phyloP scores from a whole-genome alignment of 2,888 invertebrate genomes.

The Apodemia zela region DNA sequence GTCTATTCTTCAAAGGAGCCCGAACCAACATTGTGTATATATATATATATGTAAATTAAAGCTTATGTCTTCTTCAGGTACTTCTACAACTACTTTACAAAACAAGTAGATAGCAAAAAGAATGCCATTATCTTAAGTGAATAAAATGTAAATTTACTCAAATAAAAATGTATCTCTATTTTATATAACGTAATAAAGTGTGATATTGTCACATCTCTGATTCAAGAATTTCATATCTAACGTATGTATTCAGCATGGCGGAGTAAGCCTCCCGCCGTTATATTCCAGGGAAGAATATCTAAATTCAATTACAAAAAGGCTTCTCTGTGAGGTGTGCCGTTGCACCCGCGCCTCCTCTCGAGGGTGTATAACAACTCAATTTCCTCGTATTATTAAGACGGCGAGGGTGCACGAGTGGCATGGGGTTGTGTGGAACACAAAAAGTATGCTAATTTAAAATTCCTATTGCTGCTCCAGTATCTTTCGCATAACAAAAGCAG shows the following conservation, averaged over 20 bases:
- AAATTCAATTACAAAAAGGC: conserved; percentile 80
- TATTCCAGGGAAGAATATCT: conserved; percentile 74
- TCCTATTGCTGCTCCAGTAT: conserved; percentile 76
- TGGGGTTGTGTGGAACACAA: conserved; percentile 71
- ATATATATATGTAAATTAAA: too few relatives aligned
- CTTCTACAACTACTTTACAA: too few relatives aligned
- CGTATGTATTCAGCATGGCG: conserved; percentile 42
- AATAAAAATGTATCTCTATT: conserved; percentile 4
- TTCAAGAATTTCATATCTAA: conserved; percentile 64
- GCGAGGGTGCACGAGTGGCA: conserved; percentile 53
- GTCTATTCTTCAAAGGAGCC: too few relatives aligned
- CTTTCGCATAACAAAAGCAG: conserved; percentile 72
- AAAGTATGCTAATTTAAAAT: conserved; percentile 81
- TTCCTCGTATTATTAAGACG: conserved; percentile 78
- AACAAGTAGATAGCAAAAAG: too few relatives aligned
- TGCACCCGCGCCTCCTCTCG: conserved; percentile 74
- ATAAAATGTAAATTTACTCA: neutral
- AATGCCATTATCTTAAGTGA: neutral
- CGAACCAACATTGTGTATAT: too few relatives aligned
- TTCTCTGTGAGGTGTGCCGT: conserved; percentile 67
- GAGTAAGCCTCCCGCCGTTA: conserved; percentile 63
- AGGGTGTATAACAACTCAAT: conserved; percentile 80
- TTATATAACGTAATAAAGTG: conserved; percentile 37
- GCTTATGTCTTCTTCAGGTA: too few relatives aligned
- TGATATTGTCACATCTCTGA: conserved; percentile 41